Base-by-base conservation (phyloP, 2,113 vertebrate species). In the Callospermophilus lateralis region DNA sequence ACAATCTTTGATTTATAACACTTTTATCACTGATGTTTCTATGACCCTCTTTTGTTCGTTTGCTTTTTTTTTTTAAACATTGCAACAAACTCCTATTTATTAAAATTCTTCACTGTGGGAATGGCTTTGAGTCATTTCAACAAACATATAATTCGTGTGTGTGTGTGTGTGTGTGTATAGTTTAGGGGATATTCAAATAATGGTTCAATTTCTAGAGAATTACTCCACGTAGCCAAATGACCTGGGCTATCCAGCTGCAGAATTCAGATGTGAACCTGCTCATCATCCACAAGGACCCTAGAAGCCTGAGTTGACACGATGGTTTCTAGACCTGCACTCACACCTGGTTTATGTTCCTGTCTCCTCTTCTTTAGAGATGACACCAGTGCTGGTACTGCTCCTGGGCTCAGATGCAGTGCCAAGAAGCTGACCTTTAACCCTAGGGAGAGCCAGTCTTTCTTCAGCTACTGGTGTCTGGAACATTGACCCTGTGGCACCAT, bases 141-240 rank as follows among this genome's bases (percentile, higher is more conserved):
- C 28, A 93, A 83, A 91, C 61, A 81, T 53, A 42, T 37, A 28
- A 45, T 84, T 48, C 4, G 12, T 12, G 45, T 84, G 45, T 45
- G 42, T 45, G 42, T 45, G 20, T 12, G 45, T 84, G 20, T 48
- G 32, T 12, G 17, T 39, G 9, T 42, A 20, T 6, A 20, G 22
- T 74, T 78, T 74, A 92, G 55, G 80, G 42, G 80, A 42, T 87
- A 26, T 58, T 55, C 51, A 74, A 86, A 78, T 77, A 89, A 72
- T 32, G 81, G 48, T 34, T 78, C 87, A 68, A 76, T 77, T 89
- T 90, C 48, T 74, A 90, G 63, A 70, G 28, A 90, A 90, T 78
- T 65, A 87, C 42, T 83, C 37, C 73, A 84, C 32, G 17, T 30
- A 93, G 42, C 30, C 26, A 86, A 86, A 15, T 55, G 53, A 24